Percentiles rank a stretch among this genome's conserved stretches.
Conservation (phyloP, 2,888 invertebrate species). For the Shargacucullia verbasci region DNA sequence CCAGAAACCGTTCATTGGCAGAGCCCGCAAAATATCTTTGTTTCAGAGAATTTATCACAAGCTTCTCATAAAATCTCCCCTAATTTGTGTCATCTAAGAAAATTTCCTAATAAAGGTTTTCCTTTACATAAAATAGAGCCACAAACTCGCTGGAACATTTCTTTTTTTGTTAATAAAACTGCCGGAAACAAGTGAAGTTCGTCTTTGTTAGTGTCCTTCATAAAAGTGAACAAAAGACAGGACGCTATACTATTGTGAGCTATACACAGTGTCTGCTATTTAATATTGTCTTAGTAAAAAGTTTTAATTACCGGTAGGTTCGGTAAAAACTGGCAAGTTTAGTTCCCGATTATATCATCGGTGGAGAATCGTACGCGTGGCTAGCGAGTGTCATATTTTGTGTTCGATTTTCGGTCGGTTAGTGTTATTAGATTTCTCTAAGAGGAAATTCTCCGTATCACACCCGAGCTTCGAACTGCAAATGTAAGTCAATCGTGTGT, state of each 20-base stretch:
- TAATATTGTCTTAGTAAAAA: conserved; percentile 7
- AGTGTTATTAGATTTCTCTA: too few species aligned
- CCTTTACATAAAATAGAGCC: conserved; percentile 25
- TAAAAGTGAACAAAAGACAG: conserved; percentile 45
- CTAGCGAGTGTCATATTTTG: too few species aligned
- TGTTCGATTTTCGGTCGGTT: too few species aligned
- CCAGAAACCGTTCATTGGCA: too few species aligned
- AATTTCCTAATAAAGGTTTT: conserved; percentile 34
- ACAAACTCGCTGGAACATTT: conserved; percentile 23
- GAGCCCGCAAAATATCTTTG: conserved; percentile 2
- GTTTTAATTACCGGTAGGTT: conserved; percentile 14
- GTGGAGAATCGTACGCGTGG: too few species aligned
- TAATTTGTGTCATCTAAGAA: conserved; percentile 40
- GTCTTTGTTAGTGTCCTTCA: conserved; percentile 43
- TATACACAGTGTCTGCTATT: neutral
- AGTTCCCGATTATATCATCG: too few species aligned
- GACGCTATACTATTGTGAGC: conserved; percentile 17
- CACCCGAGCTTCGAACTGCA: too few species aligned
- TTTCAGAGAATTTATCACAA: conserved; percentile 22
- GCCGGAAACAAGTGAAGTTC: conserved; percentile 38
- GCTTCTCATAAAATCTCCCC: conserved; percentile 11
- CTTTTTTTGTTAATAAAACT: conserved; percentile 47
- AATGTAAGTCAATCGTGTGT: too few species aligned
- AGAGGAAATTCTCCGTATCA: too few species aligned
- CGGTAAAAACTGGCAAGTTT: neutral